Base-by-base conservation (phyloP, 2,888 invertebrate species). In the Aphodius sticticus region DNA sequence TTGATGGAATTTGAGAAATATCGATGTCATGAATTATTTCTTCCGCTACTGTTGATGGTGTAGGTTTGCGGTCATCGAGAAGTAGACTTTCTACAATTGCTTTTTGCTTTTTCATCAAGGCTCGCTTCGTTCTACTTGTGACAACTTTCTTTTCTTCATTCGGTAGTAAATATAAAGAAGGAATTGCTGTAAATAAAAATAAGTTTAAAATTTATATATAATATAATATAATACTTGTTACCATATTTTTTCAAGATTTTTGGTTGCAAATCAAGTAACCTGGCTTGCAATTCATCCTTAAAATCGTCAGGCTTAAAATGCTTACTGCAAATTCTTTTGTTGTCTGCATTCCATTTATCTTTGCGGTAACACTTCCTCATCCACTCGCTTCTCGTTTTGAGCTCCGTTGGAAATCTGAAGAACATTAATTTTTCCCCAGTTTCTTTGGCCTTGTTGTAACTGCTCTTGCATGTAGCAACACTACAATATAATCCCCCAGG, bases 291-390 rank as follows among this genome's bases (percentile, higher is more conserved):
- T 6, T 14, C 38, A 79, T 80, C 78, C 36, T 80, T 53, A 70
- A 12, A 80, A 76, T 80, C 70, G 6, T 75, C 70, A 12, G 15
- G 16, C 12, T 5, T 69, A 76, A 80, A 80, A 76, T 79, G 80
- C 36, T 69, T 79, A 70, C 76, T 79, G 36, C 78, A 80, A 53
- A 80, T 76, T 76, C 80, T 76, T 76, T 80, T 80, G 26, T 80
- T 35, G 53, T 75, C 2, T 5, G 78, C 70, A 36, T 79, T 70
- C 12, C 26, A 79, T 72, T 79, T 79, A 38, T 80, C 80, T 76
- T 80, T 76, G 14, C 79, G 71, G 69, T 76, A 76, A 70, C 80
- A 79, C 15, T 71, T 70, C 3, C 38, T n/a, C 14, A 80, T 72
- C 80, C 80, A 80, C 38, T 80, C 78, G 38, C 71, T 79, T 76